Evolutionary conservation across 2,888 invertebrate species (phyloP).

Genomic region (Leuctra nigra): DNA sequence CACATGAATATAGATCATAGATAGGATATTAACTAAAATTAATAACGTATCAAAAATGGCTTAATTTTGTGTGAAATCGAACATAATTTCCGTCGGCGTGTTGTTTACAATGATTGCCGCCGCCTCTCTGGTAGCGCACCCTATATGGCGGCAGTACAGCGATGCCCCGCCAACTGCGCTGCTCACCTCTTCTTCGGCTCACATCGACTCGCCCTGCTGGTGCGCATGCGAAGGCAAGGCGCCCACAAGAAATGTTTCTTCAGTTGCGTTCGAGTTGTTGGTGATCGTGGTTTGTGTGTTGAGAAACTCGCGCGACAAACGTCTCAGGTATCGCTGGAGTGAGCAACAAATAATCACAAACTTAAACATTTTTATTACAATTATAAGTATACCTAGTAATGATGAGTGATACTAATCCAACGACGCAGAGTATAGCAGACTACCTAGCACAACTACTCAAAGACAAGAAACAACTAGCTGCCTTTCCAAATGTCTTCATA

Average conservation of each 20-base stretch:
- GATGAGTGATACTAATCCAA: conserved; percentile 41
- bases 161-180: conserved; percentile 10
- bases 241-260: conserved; percentile 20
- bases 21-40: too few species aligned
- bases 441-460: conserved; percentile 99
- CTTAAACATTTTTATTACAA: conserved; percentile 5
- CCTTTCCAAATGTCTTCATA: conserved; percentile 99
- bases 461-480: conserved; percentile 99
- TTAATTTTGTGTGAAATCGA: too few species aligned
- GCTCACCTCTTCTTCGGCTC: conserved; percentile 19
- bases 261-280: conserved; percentile 27
- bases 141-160: conserved; percentile 28
- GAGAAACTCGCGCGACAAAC: neutral
- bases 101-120: conserved; percentile 25
- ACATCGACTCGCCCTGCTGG: conserved; percentile 23
- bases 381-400: conserved; percentile 21
- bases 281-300: conserved; percentile 19
- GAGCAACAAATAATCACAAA: conserved; percentile 4
- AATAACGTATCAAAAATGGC: too few species aligned
- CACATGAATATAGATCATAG: too few species aligned
- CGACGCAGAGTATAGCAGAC: conserved; percentile 96
- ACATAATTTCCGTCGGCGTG: too few species aligned
- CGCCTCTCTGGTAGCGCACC: too few species aligned
- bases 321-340: conserved; percentile 16
- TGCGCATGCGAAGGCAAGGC: conserved; percentile 18